phyloP scores from a whole-genome alignment of 1,140 invertebrate species.

The Musca vetustissima region DNA sequence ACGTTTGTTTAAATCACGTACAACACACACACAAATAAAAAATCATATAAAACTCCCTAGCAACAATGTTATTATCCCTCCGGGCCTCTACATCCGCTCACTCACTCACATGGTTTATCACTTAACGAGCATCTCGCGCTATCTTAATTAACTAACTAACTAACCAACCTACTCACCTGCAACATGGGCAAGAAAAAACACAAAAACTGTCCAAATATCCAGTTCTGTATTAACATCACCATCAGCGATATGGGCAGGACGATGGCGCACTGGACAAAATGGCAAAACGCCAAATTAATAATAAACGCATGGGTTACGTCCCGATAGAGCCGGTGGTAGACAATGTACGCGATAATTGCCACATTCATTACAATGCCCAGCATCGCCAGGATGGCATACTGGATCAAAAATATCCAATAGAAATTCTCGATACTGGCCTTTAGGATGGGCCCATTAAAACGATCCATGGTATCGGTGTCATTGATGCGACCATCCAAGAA shows the following conservation, averaged over 20 bases:
- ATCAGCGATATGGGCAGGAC: conserved; percentile 69
- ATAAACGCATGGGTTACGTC: conserved; percentile 69
- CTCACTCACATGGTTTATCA: background rate
- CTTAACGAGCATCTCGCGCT: background rate
- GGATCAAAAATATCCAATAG: conserved; percentile 67
- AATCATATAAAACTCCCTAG: too few species aligned
- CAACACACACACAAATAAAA: too few species aligned
- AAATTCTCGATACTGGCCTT: conserved; percentile 58
- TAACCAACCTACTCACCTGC: conserved; percentile 63
- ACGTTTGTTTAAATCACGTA: too few species aligned
- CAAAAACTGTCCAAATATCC: conserved; percentile 74
- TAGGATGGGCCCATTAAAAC: conserved; percentile 44
- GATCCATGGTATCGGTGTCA: conserved; percentile 42
- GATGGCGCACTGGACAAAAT: conserved; percentile 68
- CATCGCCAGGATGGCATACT: conserved; percentile 64
- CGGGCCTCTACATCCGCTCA: background rate
- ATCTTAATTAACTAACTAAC: too few species aligned
- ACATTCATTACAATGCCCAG: conserved; percentile 64
- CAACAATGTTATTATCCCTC: too few species aligned
- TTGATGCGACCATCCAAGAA: conserved; percentile 44
- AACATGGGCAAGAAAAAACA: conserved; percentile 76
- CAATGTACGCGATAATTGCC: conserved; percentile 63
- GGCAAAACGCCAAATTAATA: conserved; percentile 68
- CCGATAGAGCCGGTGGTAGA: conserved; percentile 62
- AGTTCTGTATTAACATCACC: conserved; percentile 71